A percentile compares a stretch with the other conserved stretches of the same genome.
phyloP scores from a whole-genome alignment of 2,797 vertebrate species.

The Discoglossus pictus region DNA sequence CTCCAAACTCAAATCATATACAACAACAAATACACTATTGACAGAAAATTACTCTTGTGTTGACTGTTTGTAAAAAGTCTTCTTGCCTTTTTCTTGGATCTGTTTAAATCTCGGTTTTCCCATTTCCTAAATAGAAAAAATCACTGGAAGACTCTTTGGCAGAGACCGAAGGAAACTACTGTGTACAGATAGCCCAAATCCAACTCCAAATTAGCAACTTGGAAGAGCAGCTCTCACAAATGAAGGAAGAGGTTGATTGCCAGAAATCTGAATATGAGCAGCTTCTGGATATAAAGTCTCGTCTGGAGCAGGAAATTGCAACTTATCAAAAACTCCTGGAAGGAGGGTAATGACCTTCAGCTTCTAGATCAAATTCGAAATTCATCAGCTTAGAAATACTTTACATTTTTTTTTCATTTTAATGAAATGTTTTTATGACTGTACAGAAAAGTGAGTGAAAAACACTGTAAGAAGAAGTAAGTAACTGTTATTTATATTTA shows the following conservation, averaged over 20 bases:
- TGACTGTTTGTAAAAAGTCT: too few species aligned
- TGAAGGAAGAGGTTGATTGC: slow-evolving; percentile 48
- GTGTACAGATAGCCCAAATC: slow-evolving; percentile 53
- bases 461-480: too few species aligned
- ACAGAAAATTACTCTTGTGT: too few species aligned
- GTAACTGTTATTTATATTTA: background rate
- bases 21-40: too few species aligned
- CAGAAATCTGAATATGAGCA: slow-evolving; percentile 55
- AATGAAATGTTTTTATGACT: too few species aligned
- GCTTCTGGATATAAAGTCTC: slow-evolving; percentile 54
- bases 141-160: slow-evolving; percentile 54
- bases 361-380: too few species aligned
- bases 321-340: slow-evolving; percentile 57
- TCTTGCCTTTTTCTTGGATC: too few species aligned
- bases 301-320: slow-evolving; percentile 59
- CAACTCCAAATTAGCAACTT: slow-evolving; percentile 29
- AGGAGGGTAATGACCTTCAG: slow-evolving; percentile 52
- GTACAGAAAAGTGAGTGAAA: too few species aligned
- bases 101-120: background rate
- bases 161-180: slow-evolving; percentile 51
- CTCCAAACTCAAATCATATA: too few species aligned
- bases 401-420: too few species aligned
- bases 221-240: slow-evolving; percentile 53
- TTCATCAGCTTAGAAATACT: too few species aligned
- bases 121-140: slow-evolving; percentile 57